A percentile compares a stretch with the other conserved stretches of the same genome.
Conservation (phyloP, 2,888 invertebrate genomes). For the Eudasyphora cyanicolor region DNA sequence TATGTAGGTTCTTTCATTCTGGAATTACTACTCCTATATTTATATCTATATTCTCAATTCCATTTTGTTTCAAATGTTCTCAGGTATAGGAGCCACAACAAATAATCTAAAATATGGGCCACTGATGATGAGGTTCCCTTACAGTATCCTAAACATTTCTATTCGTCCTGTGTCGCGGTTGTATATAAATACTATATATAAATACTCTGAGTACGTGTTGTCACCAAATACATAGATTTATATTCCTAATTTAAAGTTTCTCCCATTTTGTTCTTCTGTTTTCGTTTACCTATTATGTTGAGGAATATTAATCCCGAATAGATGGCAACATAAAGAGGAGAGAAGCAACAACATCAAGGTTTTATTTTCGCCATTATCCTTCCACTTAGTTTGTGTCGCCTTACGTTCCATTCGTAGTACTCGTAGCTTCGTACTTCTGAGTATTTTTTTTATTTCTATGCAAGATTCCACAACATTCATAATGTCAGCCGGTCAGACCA, state of each 20-base stretch:
- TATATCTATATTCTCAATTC: slow-evolving; percentile 40
- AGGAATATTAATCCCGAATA: neutral
- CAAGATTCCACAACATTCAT: too few relatives aligned
- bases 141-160: neutral
- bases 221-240: too few relatives aligned
- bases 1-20: neutral
- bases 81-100: neutral
- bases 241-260: too few relatives aligned
- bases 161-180: neutral
- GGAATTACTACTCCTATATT: slow-evolving; percentile 34
- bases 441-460: slow-evolving; percentile 56
- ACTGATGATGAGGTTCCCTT: neutral
- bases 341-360: neutral
- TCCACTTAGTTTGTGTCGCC: slow-evolving; percentile 3
- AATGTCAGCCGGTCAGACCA: neutral
- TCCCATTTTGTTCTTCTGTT: too few relatives aligned
- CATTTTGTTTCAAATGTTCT: slow-evolving; percentile 47
- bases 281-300: neutral
- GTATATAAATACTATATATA: neutral
- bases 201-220: too few relatives aligned
- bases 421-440: slow-evolving; percentile 49
- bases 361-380: slow-evolving; percentile 2
- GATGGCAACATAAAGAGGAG: neutral
- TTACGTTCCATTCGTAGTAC: slow-evolving; percentile 22
- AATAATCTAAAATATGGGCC: too few relatives aligned